Conservation (phyloP, 2,797 vertebrate species). For the Aselliscus stoliczkanus region DNA sequence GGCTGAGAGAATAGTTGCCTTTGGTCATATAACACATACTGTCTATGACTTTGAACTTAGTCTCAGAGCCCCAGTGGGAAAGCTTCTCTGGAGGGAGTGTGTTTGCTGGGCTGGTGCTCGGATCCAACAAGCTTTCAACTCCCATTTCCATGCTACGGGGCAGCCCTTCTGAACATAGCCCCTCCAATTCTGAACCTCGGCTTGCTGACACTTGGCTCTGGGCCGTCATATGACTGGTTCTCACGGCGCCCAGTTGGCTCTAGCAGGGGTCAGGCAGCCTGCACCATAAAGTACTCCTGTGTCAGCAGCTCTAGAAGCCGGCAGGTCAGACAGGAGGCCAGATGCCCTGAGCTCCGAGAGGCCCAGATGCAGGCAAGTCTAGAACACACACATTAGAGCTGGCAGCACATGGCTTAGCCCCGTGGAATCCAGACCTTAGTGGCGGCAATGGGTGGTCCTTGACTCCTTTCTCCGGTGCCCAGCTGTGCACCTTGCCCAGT, state of each 20-base stretch:
- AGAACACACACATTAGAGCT: not conserved
- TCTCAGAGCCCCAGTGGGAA: not conserved
- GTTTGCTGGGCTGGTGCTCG: not conserved
- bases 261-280: not conserved
- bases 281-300: not conserved
- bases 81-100: not conserved
- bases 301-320: not conserved
- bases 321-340: not conserved
- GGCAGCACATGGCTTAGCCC: not conserved
- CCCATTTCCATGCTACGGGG: not conserved
- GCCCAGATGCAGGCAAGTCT: not conserved
- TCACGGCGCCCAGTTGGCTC: not conserved
- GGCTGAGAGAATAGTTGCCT: not conserved
- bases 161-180: not conserved
- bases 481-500: not conserved
- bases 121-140: not conserved
- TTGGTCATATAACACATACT: constrained; percentile 3
- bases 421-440: not conserved
- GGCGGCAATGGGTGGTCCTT: accelerated
- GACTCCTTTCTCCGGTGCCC: not conserved
- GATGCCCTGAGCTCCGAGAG: not conserved
- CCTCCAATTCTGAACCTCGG: not conserved
- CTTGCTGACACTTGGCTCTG: not conserved
- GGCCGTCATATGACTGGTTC: not conserved
- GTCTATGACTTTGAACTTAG: not conserved